A percentile compares a stretch with the other conserved stretches of the same genome.
These are phyloP conservation scores for Dipodomys spectabilis DNA, from an alignment of 2,113 vertebrate genomes.

Conservation along the genomic window DNA sequence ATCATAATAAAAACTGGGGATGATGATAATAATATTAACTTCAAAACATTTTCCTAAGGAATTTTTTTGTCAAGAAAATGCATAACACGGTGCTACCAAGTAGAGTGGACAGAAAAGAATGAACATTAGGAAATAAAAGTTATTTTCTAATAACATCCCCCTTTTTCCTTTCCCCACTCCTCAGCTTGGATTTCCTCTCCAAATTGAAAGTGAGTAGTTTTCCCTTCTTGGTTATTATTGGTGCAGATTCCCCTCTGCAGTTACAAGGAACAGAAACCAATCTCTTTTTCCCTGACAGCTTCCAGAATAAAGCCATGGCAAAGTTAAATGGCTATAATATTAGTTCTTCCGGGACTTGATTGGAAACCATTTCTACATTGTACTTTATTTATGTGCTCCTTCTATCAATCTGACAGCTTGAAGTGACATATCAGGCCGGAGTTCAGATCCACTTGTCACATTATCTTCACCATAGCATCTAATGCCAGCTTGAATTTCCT, in stretches of 20 bases:
- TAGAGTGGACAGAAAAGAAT: neutral
- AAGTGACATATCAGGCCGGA: neutral
- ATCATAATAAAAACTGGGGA: neutral
- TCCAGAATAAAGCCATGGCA: conserved; percentile 7
- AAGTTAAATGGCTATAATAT: neutral
- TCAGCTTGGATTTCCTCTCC: neutral
- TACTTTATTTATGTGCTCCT: conserved; percentile 22
- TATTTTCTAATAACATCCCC: neutral
- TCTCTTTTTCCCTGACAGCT: neutral
- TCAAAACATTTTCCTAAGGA: neutral
- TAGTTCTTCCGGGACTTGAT: neutral
- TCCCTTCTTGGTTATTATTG: neutral
- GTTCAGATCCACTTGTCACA: neutral
- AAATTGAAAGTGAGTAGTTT: neutral
- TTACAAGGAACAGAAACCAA: conserved; percentile 9
- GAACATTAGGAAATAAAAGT: neutral
- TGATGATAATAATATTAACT: neutral
- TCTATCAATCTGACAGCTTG: conserved; percentile 3
- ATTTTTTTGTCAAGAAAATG: neutral
- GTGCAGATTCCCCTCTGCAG: neutral
- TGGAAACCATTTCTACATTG: neutral
- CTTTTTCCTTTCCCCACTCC: neutral
- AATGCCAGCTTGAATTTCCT: neutral
- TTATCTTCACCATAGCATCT: neutral
- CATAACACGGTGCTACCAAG: neutral